Evolutionary conservation across 1,140 invertebrate genomes (phyloP).

Genomic region (Ips typographus): DNA sequence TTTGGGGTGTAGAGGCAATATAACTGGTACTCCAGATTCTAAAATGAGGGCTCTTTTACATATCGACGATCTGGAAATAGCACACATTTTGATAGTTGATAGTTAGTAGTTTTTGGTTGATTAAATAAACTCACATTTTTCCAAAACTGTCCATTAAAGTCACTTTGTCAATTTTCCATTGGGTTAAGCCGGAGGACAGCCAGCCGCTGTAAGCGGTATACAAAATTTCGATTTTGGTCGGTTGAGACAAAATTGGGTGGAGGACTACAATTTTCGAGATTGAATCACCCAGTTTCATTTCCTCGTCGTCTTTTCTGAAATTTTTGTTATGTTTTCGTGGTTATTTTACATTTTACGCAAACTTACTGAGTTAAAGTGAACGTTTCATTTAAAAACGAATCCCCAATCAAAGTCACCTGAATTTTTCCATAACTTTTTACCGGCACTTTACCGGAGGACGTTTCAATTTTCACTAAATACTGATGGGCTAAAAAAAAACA

Average conservation of each 20-base stretch:
- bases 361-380: slow-evolving; percentile 81
- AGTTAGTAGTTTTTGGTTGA: not conserved
- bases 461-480: slow-evolving; percentile 79
- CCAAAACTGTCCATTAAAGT: slow-evolving; percentile 83
- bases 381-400: slow-evolving; percentile 81
- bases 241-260: slow-evolving; percentile 78
- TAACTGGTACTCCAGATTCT: slow-evolving; percentile 71
- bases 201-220: slow-evolving; percentile 90
- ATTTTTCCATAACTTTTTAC: slow-evolving; percentile 78
- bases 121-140: slow-evolving; percentile 61
- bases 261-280: slow-evolving; percentile 82
- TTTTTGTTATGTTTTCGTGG: slow-evolving; percentile 20
- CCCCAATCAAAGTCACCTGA: slow-evolving; percentile 79
- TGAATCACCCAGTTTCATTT: slow-evolving; percentile 68
- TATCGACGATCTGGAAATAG: slow-evolving; percentile 66
- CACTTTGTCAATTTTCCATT: slow-evolving; percentile 81
- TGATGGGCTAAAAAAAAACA: slow-evolving; percentile 70
- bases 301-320: slow-evolving; percentile 74
- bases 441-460: slow-evolving; percentile 64
- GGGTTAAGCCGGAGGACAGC: slow-evolving; percentile 80
- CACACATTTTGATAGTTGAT: not conserved
- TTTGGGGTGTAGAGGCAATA: slow-evolving; percentile 71
- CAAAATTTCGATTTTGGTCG: slow-evolving; percentile 69
- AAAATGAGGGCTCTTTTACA: slow-evolving; percentile 74
- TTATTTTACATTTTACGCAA: not conserved